Base-by-base conservation (phyloP, 1,140 invertebrate genomes). In the Charaxes varanes region DNA sequence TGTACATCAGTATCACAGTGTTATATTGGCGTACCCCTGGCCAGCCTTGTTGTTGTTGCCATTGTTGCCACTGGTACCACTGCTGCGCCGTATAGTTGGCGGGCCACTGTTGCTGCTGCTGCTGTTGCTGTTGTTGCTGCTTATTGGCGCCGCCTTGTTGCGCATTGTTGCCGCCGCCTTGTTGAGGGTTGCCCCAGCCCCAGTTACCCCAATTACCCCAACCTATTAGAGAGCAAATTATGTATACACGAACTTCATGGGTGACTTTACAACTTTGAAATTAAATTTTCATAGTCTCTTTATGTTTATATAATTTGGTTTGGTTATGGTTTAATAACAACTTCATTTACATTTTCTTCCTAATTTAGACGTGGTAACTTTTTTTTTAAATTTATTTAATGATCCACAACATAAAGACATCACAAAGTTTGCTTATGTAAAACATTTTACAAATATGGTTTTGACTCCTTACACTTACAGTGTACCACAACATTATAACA, bases 31-130 rank as follows among this genome's bases (percentile, higher is more conserved):
- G 41, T 12, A 78, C 73, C 62, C 66, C 63, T 0, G 58, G 64
- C 72, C 72, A 76, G 33, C 55, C 56, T 47, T 76, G 74, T 30
- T 76, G 70, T 45, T 69, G 67, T 26, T 78, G 73, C 74, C 74
- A 79, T 58, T 79, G 74, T 53, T 79, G 74, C 74, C 74, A 79
- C 59, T 79, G 74, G 65, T 72, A 76, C 74, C 74, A 79, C 61
- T 79, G 74, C 54, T 76, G 74, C 31, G 72, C 60, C 5, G 65
- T 64, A 58, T 77, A 73, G 53, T 64, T 62, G 47, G 59, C 59
- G 41, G 61, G 53, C 69, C 71, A 76, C 56, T 69, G 62, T 12
- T 46, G 36, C 47, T 49, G 53, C 17, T 45, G 37, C 33, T 41
- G 31, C 13, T 40, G 40, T 31, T 38, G 35, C 43, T 44, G 51